Base-by-base conservation (phyloP, 2,113 vertebrate species). In the Ariopsis seemanni region DNA sequence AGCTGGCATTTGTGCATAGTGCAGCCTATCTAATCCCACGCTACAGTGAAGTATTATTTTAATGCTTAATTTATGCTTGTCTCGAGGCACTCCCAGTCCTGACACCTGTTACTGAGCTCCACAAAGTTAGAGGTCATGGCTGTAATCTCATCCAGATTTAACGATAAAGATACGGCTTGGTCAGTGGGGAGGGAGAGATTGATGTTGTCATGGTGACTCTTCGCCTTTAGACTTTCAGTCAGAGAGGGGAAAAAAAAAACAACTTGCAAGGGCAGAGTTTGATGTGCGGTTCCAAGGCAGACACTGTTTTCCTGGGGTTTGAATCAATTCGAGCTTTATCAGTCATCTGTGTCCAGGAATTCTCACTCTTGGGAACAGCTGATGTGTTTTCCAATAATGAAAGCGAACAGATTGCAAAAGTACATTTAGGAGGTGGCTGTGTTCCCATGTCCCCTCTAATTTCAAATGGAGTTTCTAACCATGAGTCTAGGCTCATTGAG, bases 281-380 rank as follows among this genome's bases (percentile, higher is more conserved):
- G 92, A 93, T 94, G 93, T 90, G 91, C 93, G 95, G 94, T 94
- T 93, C 93, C 91, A 93, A 93, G 92, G 87, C 91, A 95, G 92
- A 93, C 92, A 92, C 27, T 91, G 88, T 90, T 91, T 89, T 93
- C 93, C 93, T 92, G 93, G 93, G 93, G 92, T 93, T 94, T 90
- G 93, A 95, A 95, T 95, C 95, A 95, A 95, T 96, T 95, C 94
- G 91, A 89, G 93, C 94, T 95, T 96, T 95, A 95, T 96, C 94
- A 94, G 94, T 93, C 90, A 89, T 93, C 92, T 92, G 92, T 94
- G 92, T 95, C 93, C 93, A 91, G 94, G 93, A 95, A 94, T 95
- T 92, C 93, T 93, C 91, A 92, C 92, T 93, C 89, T 42, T 87
- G 87, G 93, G 92, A 89, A 86, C 91, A 91, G 90, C 93, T 92